Evolutionary conservation across 1,140 invertebrate species (phyloP).

Genomic region (Drosophila fuyamai): DNA sequence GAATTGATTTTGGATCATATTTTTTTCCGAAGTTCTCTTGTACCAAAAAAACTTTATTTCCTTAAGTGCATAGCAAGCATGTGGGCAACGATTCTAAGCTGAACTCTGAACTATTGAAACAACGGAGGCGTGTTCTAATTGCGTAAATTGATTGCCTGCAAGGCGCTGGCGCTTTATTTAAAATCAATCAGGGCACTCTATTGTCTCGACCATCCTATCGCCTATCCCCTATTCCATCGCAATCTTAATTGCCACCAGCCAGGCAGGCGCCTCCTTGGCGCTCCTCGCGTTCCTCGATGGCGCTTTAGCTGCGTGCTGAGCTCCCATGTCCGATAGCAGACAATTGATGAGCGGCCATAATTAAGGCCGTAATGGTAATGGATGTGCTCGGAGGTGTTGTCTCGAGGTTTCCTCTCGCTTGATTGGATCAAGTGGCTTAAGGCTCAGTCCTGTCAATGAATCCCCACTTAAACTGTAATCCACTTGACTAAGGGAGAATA

Average conservation of each 20-base stretch:
- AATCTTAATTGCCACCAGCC: constrained; percentile 53
- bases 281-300: constrained; percentile 7
- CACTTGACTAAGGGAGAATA: not conserved
- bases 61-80: constrained; percentile 1
- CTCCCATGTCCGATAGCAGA: constrained; percentile 48
- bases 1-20: too few relatives aligned
- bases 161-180: constrained; percentile 49
- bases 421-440: constrained; percentile 23
- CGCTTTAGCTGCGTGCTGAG: constrained; percentile 38
- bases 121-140: constrained; percentile 50
- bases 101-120: constrained; percentile 43
- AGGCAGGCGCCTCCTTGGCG: constrained; percentile 27
- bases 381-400: constrained; percentile 22
- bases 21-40: too few relatives aligned
- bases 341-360: constrained; percentile 71
- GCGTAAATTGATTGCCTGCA: constrained; percentile 66
- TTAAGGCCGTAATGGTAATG: constrained; percentile 57
- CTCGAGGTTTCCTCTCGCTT: not conserved
- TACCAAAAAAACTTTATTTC: not conserved
- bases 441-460: constrained; percentile 7
- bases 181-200: constrained; percentile 70
- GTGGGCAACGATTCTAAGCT: constrained; percentile 18
- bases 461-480: constrained; percentile 9
- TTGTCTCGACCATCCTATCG: constrained; percentile 34
- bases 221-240: constrained; percentile 8